Evolutionary conservation across 2,113 vertebrate species (phyloP).

Genomic region (Lampris megalopsis): DNA sequence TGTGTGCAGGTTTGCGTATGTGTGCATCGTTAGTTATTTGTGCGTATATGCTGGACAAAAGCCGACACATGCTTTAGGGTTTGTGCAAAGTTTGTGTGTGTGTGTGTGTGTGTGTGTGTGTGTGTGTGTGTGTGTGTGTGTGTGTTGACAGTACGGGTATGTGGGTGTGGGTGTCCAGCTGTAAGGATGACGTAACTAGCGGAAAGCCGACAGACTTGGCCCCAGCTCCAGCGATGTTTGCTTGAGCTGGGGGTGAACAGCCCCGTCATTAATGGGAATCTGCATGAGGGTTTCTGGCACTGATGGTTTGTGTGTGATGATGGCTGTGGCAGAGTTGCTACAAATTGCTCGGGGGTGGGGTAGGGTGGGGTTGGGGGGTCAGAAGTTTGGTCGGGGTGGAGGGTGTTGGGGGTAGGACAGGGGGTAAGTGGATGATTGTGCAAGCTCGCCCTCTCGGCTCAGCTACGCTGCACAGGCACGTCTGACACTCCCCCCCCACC

Average conservation of each 20-base stretch:
- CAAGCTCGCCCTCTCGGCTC: conserved; percentile 56
- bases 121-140: neutral
- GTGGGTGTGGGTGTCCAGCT: conserved; percentile 62
- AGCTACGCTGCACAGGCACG: conserved; percentile 45
- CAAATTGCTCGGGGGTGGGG: conserved; percentile 36
- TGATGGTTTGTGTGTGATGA: conserved; percentile 1
- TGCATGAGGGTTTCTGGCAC: conserved; percentile 60
- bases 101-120: conserved; percentile 13
- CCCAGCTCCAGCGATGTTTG: conserved; percentile 21
- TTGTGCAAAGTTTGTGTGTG: neutral
- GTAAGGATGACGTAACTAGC: conserved; percentile 64
- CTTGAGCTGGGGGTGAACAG: conserved; percentile 14
- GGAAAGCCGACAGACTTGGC: conserved; percentile 42
- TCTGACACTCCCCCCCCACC: conserved; percentile 40
- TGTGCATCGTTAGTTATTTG: too few relatives aligned
- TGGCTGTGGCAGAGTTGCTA: conserved; percentile 56
- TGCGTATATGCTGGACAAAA: neutral
- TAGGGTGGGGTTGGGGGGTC: conserved; percentile 33
- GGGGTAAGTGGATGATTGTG: conserved; percentile 59
- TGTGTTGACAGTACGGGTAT: conserved; percentile 43
- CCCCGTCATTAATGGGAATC: conserved; percentile 19
- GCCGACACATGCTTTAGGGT: conserved; percentile 17
- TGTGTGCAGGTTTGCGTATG: neutral
- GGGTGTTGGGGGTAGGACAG: conserved; percentile 22
- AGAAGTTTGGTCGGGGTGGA: too few relatives aligned